Percentiles rank a stretch among this genome's conserved stretches.
Conservation (phyloP, 2,797 vertebrate genomes). For the Pangasius djambal region DNA sequence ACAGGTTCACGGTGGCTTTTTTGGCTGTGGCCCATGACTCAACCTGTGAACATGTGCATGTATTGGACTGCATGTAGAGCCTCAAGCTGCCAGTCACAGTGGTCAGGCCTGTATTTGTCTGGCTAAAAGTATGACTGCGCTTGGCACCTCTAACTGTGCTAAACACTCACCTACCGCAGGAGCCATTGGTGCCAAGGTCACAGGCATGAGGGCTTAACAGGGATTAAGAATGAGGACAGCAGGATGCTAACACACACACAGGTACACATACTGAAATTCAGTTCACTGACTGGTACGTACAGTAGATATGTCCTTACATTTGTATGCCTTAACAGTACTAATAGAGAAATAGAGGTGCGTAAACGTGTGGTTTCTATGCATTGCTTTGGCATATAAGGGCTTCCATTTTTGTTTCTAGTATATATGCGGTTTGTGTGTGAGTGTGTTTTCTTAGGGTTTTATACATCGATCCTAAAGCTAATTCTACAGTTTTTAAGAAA, state of each 20-base stretch:
- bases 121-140: constrained; percentile 27
- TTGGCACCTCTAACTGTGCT: constrained; percentile 28
- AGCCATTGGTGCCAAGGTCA: constrained; percentile 59
- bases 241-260: constrained; percentile 23
- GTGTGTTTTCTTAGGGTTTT: neutral
- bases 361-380: neutral
- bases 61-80: constrained; percentile 45
- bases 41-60: constrained; percentile 41
- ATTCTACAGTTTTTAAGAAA: neutral
- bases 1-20: neutral
- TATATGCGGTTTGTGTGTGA: neutral
- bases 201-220: constrained; percentile 53
- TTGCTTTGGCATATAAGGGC: neutral
- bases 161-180: constrained; percentile 49
- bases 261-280: constrained; percentile 18
- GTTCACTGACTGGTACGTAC: neutral
- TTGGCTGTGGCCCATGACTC: constrained; percentile 40
- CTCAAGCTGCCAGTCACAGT: constrained; percentile 44
- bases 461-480: neutral
- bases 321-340: neutral
- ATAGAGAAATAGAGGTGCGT: neutral
- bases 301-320: neutral
- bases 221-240: constrained; percentile 55
- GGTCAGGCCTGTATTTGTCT: constrained; percentile 26
- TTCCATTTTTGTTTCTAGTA: neutral